Evolutionary conservation across 53 echinoderm and acorn worm species (phyloP).

Genomic region (Zoroaster sp.): DNA sequence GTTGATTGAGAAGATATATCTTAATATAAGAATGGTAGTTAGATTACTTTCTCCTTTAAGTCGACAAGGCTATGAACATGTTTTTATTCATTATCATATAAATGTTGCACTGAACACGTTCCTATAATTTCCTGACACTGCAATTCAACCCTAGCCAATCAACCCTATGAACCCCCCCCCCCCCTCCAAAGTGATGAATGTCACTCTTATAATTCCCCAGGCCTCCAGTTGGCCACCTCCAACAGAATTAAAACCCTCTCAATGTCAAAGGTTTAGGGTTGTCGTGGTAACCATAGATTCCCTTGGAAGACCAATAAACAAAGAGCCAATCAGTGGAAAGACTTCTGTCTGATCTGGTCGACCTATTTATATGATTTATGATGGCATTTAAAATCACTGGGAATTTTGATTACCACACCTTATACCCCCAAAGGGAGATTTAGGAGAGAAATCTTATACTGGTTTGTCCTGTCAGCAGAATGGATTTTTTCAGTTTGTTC

Average conservation of each 20-base stretch:
- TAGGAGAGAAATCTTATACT: background rate
- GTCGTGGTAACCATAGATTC: background rate
- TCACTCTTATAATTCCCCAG: background rate
- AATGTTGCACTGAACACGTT: background rate
- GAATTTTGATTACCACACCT: background rate
- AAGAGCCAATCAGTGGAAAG: constrained; percentile 1
- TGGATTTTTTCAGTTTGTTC: background rate
- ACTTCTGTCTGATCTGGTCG: background rate
- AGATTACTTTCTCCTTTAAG: too few relatives aligned
- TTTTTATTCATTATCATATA: constrained; percentile 18
- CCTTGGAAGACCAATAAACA: constrained; percentile 13
- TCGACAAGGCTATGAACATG: too few relatives aligned
- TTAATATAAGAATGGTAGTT: too few relatives aligned
- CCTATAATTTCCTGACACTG: constrained; percentile 7
- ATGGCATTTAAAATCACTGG: background rate
- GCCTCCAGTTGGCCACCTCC: background rate
- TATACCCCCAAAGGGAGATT: background rate
- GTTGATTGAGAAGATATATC: too few relatives aligned
- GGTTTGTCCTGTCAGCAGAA: constrained; percentile 18
- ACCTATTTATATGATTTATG: constrained; percentile 10
- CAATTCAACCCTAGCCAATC: constrained; percentile 11
- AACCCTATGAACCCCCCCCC: background rate
- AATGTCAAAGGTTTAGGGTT: background rate
- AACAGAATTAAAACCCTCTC: background rate
- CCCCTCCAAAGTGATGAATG: too few relatives aligned